phyloP scores from a whole-genome alignment of 2,797 vertebrate species.

The Melanotaenia trifasciata region DNA sequence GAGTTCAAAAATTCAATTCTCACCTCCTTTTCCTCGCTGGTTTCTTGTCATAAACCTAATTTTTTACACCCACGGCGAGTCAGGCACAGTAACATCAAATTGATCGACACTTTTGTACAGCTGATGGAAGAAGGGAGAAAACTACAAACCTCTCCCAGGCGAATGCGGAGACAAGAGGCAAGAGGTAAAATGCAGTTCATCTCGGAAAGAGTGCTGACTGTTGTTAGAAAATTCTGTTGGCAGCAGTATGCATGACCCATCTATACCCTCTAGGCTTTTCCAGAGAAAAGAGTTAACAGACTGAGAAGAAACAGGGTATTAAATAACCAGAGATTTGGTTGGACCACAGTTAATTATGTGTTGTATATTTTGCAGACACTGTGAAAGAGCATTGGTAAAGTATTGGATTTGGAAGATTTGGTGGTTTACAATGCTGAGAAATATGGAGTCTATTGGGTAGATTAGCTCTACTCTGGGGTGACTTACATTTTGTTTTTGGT shows the following conservation, averaged over 20 bases:
- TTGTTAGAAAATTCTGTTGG: constrained; percentile 50
- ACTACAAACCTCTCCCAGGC: constrained; percentile 41
- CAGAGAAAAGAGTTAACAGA: constrained; percentile 44
- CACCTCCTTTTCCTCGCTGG: constrained; percentile 60
- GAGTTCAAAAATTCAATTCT: constrained; percentile 68
- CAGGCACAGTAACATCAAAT: constrained; percentile 33
- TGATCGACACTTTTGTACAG: constrained; percentile 50
- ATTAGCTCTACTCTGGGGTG: constrained; percentile 51
- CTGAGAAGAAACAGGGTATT: constrained; percentile 49
- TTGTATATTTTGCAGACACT: constrained; percentile 66
- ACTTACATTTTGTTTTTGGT: constrained; percentile 65
- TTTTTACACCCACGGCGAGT: constrained; percentile 64
- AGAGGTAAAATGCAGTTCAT: constrained; percentile 67
- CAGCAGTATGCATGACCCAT: constrained; percentile 47
- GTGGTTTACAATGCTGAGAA: constrained; percentile 58
- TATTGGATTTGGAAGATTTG: constrained; percentile 56
- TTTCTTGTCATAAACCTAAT: constrained; percentile 67
- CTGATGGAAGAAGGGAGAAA: constrained; percentile 40
- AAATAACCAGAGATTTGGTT: constrained; percentile 57
- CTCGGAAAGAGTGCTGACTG: constrained; percentile 46
- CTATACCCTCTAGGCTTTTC: constrained; percentile 55
- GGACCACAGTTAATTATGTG: constrained; percentile 73
- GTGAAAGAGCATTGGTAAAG: constrained; percentile 62
- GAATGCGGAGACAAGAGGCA: constrained; percentile 15
- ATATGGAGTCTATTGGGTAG: constrained; percentile 48